phyloP scores from a whole-genome alignment of 2,797 vertebrate genomes.

The Picus viridis region DNA sequence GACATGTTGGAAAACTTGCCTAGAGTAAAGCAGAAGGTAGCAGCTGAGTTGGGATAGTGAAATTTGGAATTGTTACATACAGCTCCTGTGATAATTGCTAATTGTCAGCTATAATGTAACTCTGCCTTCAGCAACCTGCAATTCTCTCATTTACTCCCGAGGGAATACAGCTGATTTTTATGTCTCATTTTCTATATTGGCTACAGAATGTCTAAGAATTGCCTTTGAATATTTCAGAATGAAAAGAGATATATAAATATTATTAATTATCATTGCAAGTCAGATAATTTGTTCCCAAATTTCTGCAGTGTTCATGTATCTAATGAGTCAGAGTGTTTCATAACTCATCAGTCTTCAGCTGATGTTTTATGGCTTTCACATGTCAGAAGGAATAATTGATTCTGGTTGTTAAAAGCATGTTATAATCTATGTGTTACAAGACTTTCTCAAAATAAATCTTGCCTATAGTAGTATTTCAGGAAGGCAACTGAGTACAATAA shows the following conservation, averaged over 20 bases:
- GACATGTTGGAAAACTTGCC: background rate
- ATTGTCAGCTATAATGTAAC: background rate
- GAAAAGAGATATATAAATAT: constrained; percentile 9
- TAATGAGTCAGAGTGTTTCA: constrained; percentile 32
- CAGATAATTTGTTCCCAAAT: constrained; percentile 32
- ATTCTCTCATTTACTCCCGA: background rate
- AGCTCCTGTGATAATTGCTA: background rate
- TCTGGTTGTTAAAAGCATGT: background rate
- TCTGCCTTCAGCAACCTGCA: background rate
- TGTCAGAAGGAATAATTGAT: constrained; percentile 12
- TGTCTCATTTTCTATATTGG: background rate
- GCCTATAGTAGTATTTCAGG: constrained; percentile 1
- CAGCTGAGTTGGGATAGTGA: background rate
- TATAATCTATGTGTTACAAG: constrained; percentile 1
- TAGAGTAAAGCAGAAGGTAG: background rate
- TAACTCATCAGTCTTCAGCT: constrained; percentile 37
- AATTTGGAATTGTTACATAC: background rate
- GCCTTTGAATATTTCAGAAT: background rate
- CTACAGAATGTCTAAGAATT: background rate
- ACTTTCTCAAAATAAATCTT: constrained; percentile 20
- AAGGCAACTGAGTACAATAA: background rate
- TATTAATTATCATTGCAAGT: constrained; percentile 19
- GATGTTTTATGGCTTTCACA: constrained; percentile 22
- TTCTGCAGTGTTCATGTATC: background rate
- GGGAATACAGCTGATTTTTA: background rate